phyloP scores from a whole-genome alignment of 2,888 invertebrate species.

The Liopterus haemorrhoidalis region DNA sequence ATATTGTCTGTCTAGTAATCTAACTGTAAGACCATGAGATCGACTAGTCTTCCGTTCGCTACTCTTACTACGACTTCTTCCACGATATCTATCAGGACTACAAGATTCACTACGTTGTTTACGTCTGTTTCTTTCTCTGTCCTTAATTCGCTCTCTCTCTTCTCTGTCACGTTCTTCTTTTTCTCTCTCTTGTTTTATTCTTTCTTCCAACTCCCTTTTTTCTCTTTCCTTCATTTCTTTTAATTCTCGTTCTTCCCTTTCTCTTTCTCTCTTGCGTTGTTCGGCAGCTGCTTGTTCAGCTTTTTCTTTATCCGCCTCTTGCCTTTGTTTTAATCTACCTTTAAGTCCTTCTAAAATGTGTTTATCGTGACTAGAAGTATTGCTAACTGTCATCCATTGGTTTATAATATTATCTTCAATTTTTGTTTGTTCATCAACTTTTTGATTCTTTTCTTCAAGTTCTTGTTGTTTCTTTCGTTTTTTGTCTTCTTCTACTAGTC shows the following conservation, averaged over 20 bases:
- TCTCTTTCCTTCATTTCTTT: slow-evolving; percentile 41
- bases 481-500: slow-evolving; percentile 48
- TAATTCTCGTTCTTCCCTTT: slow-evolving; percentile 40
- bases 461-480: slow-evolving; percentile 37
- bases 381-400: slow-evolving; percentile 50
- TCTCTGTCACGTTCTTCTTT: slow-evolving; percentile 36
- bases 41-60: slow-evolving; percentile 32
- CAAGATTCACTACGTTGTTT: slow-evolving; percentile 38
- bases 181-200: slow-evolving; percentile 39
- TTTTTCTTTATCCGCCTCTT: slow-evolving; percentile 44
- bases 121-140: slow-evolving; percentile 40
- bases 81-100: slow-evolving; percentile 32
- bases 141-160: slow-evolving; percentile 39
- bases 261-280: slow-evolving; percentile 35
- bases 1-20: slow-evolving; percentile 33
- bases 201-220: slow-evolving; percentile 42
- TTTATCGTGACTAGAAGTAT: slow-evolving; percentile 46
- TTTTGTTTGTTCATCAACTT: slow-evolving; percentile 31
- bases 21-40: slow-evolving; percentile 19
- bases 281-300: slow-evolving; percentile 34
- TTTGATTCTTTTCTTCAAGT: slow-evolving; percentile 33
- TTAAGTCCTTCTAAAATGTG: slow-evolving; percentile 49
- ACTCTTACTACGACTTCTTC: slow-evolving; percentile 40
- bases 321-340: slow-evolving; percentile 50
- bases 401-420: slow-evolving; percentile 43